Conservation (phyloP, 1,140 invertebrate genomes). For the Metaphire vulgaris region DNA sequence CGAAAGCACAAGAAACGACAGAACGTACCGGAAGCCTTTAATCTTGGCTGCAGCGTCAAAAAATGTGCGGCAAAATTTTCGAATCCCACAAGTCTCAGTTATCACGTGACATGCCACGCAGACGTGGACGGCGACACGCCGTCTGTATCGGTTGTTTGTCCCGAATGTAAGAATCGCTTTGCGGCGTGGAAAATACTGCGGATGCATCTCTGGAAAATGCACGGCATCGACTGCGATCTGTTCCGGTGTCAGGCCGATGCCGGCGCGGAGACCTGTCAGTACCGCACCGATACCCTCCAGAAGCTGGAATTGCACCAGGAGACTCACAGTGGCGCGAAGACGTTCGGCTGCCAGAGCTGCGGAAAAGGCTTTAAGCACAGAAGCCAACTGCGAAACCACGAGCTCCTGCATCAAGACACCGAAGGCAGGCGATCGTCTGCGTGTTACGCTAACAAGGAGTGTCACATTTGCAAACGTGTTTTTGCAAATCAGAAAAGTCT, state of each 20-base stretch:
- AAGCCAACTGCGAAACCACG: constrained; percentile 64
- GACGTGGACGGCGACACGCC: constrained; percentile 38
- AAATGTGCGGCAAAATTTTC: constrained; percentile 43
- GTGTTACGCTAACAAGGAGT: constrained; percentile 63
- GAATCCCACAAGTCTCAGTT: constrained; percentile 53
- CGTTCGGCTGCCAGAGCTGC: constrained; percentile 61
- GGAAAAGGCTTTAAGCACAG: constrained; percentile 69
- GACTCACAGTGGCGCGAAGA: constrained; percentile 61
- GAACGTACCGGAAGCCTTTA: background rate
- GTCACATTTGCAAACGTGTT: constrained; percentile 62
- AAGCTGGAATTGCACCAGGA: constrained; percentile 60
- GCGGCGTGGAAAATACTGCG: constrained; percentile 60
- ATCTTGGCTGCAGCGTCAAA: constrained; percentile 26
- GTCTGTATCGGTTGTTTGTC: constrained; percentile 58
- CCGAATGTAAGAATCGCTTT: constrained; percentile 60
- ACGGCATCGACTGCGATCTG: constrained; percentile 65
- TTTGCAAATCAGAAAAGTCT: constrained; percentile 69
- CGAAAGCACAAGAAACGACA: constrained; percentile 27
- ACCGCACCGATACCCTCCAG: constrained; percentile 59
- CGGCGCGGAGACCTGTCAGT: constrained; percentile 54
- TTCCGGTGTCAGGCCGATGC: constrained; percentile 53
- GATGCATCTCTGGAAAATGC: constrained; percentile 63
- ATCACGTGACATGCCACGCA: constrained; percentile 60
- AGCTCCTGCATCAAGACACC: constrained; percentile 56
- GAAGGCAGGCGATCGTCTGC: constrained; percentile 34